phyloP scores from a whole-genome alignment of 2,113 vertebrate genomes.

The Protobothrops mucrosquamatus region DNA sequence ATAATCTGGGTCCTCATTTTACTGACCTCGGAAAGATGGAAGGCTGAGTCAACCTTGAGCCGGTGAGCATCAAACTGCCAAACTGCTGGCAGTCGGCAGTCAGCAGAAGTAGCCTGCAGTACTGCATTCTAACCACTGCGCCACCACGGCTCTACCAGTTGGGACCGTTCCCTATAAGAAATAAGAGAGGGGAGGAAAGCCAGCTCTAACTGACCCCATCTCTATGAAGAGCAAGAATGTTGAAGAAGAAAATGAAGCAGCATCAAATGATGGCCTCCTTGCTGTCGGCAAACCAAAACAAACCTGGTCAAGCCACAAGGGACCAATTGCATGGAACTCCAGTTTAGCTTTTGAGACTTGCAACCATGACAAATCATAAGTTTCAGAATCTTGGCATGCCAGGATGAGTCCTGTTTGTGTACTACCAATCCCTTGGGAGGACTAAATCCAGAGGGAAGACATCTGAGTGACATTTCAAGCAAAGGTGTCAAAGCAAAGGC shows the following conservation, averaged over 20 bases:
- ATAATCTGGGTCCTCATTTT: too few species aligned
- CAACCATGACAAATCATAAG: conserved; percentile 61
- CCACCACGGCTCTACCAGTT: too few species aligned
- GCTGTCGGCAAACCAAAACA: conserved; percentile 48
- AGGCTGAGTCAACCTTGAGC: too few species aligned
- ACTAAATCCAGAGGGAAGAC: conserved; percentile 45
- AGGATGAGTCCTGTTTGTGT: conserved; percentile 59
- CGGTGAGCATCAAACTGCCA: too few species aligned
- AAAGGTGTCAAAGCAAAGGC: background rate
- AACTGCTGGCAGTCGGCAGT: too few species aligned
- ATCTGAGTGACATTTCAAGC: conserved; percentile 53
- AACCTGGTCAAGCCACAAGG: conserved; percentile 43
- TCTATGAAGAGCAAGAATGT: conserved; percentile 26
- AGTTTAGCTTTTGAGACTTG: conserved; percentile 55
- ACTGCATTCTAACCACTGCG: too few species aligned
- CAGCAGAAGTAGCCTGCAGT: too few species aligned
- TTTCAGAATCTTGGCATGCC: conserved; percentile 48
- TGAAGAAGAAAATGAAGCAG: background rate
- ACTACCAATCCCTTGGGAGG: conserved; percentile 51
- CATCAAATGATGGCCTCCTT: background rate
- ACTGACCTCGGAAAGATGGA: too few species aligned
- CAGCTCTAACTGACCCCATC: background rate
- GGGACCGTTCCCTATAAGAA: background rate
- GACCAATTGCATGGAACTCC: conserved; percentile 16
- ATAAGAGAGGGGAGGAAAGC: background rate